These are phyloP conservation scores for Pantherophis vulpinus DNA, from an alignment of 2,797 vertebrate species.

Conservation along the genomic window DNA sequence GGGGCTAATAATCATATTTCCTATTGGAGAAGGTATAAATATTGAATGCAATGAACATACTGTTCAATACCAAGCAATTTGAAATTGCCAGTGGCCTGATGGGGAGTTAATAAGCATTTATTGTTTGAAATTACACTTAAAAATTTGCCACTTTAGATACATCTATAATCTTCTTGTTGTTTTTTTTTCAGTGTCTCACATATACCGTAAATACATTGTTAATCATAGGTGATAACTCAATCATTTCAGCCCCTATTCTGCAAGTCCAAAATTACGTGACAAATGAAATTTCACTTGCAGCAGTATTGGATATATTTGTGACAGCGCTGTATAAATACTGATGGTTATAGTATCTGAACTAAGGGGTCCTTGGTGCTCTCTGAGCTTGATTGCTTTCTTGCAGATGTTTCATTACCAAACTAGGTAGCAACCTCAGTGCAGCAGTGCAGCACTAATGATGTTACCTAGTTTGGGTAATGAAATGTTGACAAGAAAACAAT, in stretches of 20 bases:
- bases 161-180: not conserved
- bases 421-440: too few relatives aligned
- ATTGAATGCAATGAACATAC: not conserved
- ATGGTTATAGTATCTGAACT: not conserved
- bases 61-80: not conserved
- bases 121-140: not conserved
- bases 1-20: not conserved
- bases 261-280: not conserved
- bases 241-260: not conserved
- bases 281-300: not conserved
- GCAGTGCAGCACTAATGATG: not conserved
- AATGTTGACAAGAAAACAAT: not conserved
- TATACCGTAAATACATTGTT: not conserved
- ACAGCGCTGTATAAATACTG: not conserved
- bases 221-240: not conserved
- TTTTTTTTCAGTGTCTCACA: not conserved
- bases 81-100: not conserved
- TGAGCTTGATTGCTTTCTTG: not conserved
- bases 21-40: not conserved
- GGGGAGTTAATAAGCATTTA: not conserved
- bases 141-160: not conserved
- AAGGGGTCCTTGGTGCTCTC: not conserved
- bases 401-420: not conserved
- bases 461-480: not conserved
- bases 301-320: not conserved